phyloP scores from a whole-genome alignment of 1,140 invertebrate species.

The Sitophilus oryzae region DNA sequence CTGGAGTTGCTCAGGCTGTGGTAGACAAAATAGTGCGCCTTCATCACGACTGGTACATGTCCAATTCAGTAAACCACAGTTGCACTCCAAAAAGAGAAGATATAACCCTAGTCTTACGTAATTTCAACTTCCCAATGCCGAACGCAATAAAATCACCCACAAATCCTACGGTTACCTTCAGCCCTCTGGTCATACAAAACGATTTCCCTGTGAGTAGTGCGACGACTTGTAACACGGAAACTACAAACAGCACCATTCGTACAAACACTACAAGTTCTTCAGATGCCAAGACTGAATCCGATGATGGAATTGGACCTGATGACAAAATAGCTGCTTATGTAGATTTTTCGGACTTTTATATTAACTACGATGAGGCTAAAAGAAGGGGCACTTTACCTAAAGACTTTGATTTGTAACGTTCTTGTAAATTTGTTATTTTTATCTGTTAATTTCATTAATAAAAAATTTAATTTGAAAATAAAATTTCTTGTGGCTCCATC shows the following conservation, averaged over 20 bases:
- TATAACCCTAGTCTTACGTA: constrained; percentile 78
- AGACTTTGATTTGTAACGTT: no score
- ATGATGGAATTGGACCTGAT: constrained; percentile 32
- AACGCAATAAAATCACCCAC: constrained; percentile 53
- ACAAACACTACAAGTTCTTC: constrained; percentile 36
- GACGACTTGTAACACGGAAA: constrained; percentile 15
- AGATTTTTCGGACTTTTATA: constrained; percentile 77
- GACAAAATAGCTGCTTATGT: constrained; percentile 70
- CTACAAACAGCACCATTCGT: constrained; percentile 31
- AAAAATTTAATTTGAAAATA: not conserved
- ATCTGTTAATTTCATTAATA: not conserved
- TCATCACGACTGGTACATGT: constrained; percentile 76
- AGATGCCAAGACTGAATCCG: constrained; percentile 30
- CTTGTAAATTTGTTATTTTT: not conserved
- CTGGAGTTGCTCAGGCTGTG: constrained; percentile 79
- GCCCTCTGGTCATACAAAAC: constrained; percentile 47
- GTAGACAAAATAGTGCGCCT: constrained; percentile 78
- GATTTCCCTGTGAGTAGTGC: constrained; percentile 23
- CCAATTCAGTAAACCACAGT: constrained; percentile 49
- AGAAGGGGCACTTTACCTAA: constrained; percentile 33
- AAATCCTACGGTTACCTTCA: constrained; percentile 52
- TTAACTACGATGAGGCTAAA: constrained; percentile 52
- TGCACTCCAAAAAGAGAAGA: constrained; percentile 60
- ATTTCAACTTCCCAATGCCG: constrained; percentile 76
- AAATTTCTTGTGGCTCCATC: not conserved